Percentiles rank a stretch among this genome's conserved stretches.
Evolutionary conservation across 2,113 vertebrate species (phyloP).

Genomic region (Takifugu bimaculatus): DNA sequence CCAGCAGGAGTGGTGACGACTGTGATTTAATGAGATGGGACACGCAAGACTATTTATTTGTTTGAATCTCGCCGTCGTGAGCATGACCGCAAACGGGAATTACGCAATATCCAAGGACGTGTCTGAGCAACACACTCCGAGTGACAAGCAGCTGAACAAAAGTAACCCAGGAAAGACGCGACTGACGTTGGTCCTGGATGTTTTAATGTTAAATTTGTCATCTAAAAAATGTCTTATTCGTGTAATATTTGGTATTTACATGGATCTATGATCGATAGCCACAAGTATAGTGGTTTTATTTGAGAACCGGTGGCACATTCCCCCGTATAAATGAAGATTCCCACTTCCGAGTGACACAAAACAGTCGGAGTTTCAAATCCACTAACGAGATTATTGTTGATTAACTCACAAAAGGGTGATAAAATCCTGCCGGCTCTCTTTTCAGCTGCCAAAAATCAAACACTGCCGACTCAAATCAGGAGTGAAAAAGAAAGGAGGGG

Average conservation of each 20-base stretch:
- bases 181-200: background rate
- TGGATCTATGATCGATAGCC: too few species aligned
- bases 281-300: too few species aligned
- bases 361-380: background rate
- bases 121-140: conserved; percentile 10
- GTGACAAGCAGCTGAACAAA: conserved; percentile 6
- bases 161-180: background rate
- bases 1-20: background rate
- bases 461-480: background rate
- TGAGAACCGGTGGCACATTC: too few species aligned
- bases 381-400: background rate
- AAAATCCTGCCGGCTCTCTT: background rate
- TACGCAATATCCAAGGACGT: conserved; percentile 26
- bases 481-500: background rate
- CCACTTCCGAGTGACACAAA: background rate
- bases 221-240: too few species aligned
- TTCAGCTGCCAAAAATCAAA: background rate
- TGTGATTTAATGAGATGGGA: background rate
- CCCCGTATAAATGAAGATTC: background rate
- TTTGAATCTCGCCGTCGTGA: conserved; percentile 16
- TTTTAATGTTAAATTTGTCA: too few species aligned
- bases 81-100: conserved; percentile 10
- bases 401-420: background rate
- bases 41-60: background rate
- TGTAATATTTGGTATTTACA: too few species aligned